Evolutionary conservation across 1,140 invertebrate species (phyloP), one percentile per base, ranked within the genome.

Genomic region (Leguminivora glycinivorella): DNA sequence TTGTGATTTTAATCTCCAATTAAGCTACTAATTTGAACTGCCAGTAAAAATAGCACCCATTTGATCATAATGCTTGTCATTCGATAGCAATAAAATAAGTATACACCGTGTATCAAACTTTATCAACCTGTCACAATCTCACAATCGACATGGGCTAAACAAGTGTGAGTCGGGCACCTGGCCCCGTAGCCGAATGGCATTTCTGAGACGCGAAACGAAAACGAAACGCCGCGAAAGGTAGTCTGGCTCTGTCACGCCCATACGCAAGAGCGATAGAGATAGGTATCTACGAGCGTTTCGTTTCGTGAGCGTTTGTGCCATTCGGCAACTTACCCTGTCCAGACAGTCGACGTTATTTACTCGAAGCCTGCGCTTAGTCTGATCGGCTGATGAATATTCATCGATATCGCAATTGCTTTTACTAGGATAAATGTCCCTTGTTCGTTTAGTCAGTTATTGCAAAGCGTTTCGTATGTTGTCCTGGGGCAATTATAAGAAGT

Each of bases 331-430:
- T n/a, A n/a, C n/a, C n/a, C n/a, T n/a, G 58, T 29, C 58, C n/a
- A 63, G 19, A 26, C 58, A 17, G 58, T 63, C 26, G 58, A 31
- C 26, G 58, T 63, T 26, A 63, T 63, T 63, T 63, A 63, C 58
- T 63, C 29, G 17, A 52, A 63, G 58, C 26, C 56, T 52, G 56
- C 52, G 58, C 58, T 17, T 31, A 63, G 25, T 17, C 19, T 17
- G 58, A 63, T 63, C 26, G 25, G 34, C 25, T n/a, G 26, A 63
- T 63, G 58, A 63, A 63, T 63, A 63, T 63, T 63, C 58, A 63
- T 26, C n/a, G 29, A 29, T 31, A 63, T 29, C 26, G 58, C 58
- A 63, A 63, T 63, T 63, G 58, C 58, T 63, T 17, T 63, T 29
- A 52, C 47, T 2, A 29, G 26, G 58, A 63, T 63, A 63, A 63